Percentiles rank a stretch among this genome's conserved stretches.
These are phyloP conservation scores for Dicyrtomina minuta DNA, from an alignment of 2,888 invertebrate species.

Conservation along the genomic window DNA sequence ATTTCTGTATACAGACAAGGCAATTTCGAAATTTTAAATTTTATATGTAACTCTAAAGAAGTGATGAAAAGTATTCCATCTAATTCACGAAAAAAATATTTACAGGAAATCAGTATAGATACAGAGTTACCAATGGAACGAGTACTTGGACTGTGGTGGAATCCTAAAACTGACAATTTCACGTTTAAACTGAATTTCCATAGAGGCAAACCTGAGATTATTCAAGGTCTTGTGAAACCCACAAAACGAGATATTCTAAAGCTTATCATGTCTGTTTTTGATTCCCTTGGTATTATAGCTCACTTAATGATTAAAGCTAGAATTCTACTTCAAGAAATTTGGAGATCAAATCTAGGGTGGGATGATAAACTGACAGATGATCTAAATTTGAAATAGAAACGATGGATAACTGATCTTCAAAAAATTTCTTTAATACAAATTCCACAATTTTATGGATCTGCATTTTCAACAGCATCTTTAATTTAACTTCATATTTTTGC, in stretches of 20 bases:
- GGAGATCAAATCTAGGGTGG: conserved; percentile 52
- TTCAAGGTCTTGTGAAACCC: conserved; percentile 16
- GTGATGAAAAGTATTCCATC: conserved; percentile 12
- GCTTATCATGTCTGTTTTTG: conserved; percentile 52
- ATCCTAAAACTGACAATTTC: conserved; percentile 28
- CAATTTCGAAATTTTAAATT: conserved; percentile 15
- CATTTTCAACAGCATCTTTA: not conserved
- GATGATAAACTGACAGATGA: conserved; percentile 46
- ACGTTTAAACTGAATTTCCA: conserved; percentile 23
- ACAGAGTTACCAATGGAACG: not conserved
- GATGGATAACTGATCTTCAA: conserved; percentile 35
- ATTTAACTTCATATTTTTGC: conserved; percentile 12
- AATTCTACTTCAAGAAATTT: conserved; percentile 53
- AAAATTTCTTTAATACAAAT: conserved; percentile 11
- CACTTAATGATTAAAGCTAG: conserved; percentile 49
- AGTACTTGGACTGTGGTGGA: conserved; percentile 35
- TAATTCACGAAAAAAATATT: conserved; percentile 1
- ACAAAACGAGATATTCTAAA: conserved; percentile 52
- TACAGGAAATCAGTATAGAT: not conserved
- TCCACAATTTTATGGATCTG: conserved; percentile 25
- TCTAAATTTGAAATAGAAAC: not conserved
- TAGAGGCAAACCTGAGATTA: not conserved
- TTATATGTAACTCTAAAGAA: conserved; percentile 11
- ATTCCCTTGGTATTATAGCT: conserved; percentile 42
- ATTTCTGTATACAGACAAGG: conserved; percentile 4